Evolutionary conservation across 37 sponge, comb jelly and placozoan species (phyloP), one percentile per base, ranked within the genome.

Genomic region (Amphimedon queenslandica): DNA sequence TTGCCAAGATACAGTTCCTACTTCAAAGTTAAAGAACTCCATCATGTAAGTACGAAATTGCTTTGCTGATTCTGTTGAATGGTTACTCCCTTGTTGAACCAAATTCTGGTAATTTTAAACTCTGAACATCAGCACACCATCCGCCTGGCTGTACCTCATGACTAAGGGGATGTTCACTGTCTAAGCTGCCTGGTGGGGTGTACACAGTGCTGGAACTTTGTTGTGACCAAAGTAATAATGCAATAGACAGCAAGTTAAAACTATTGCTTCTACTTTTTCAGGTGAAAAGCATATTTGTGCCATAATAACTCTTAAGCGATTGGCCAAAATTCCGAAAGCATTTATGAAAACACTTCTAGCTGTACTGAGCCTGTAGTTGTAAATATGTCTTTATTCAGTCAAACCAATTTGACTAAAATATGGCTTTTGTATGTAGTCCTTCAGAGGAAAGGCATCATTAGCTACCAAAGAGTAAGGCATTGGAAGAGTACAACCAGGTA

Each of bases 391-490:
- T 11, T 29, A 37, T 31, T 11, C 27, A 40, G 43, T 71, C 25
- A 84, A 37, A 27, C 70, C 63, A 29, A 2, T 18, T 41, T 64
- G 75, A 32, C 65, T 37, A 37, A n/a, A n/a, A n/a, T 55, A 80
- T 34, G 80, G 87, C 33, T 79, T 79, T 64, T 72, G 18, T 1
- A 84, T 32, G 34, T 73, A 2, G 4, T 47, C 8, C 32, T 65
- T 71, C 51, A 84, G 60, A 33, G 79, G 66, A 72, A 84, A 84
- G 2, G 79, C 86, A 64, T 77, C 86, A 72, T 84, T 79, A 5
- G 67, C 86, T n/a, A 84, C 75, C 3, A 79, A 18, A 1, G 58
- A 35, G 72, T 39, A 75, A 4, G 79, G 86, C 11, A 55, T 23
- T 39, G 56, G 51, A n/a, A 55, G 4, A 2, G 1, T 18, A 4